Evolutionary conservation across 2,113 vertebrate species (phyloP).

Genomic region (Mus pahari): DNA sequence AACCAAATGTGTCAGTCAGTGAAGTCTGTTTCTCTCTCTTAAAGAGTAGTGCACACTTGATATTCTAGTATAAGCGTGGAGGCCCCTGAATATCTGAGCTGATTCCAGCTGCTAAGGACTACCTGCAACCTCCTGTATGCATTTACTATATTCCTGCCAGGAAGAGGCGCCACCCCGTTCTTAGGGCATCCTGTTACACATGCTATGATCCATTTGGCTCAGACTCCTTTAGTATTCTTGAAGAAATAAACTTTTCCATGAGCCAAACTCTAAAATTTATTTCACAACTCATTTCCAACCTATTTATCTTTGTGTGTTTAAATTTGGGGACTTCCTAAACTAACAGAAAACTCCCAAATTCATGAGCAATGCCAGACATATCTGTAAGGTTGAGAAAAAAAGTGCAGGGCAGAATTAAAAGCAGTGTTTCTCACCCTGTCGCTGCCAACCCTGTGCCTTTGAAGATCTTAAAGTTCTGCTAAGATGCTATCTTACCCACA

Average conservation of each 20-base stretch:
- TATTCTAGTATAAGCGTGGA: not conserved
- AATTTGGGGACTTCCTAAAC: constrained; percentile 70
- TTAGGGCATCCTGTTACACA: constrained; percentile 71
- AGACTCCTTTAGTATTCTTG: constrained; percentile 75
- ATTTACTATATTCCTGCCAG: constrained; percentile 34
- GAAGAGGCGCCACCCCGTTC: constrained; percentile 70
- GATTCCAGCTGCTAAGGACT: constrained; percentile 26
- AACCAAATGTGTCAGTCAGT: not conserved
- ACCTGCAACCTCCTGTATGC: constrained; percentile 59
- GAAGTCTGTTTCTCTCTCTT: not conserved
- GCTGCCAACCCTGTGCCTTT: not conserved
- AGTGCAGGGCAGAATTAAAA: not conserved
- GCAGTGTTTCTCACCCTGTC: not conserved
- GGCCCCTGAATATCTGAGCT: not conserved
- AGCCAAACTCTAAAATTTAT: constrained; percentile 73
- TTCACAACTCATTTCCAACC: constrained; percentile 81
- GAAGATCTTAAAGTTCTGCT: not conserved
- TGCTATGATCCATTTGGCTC: constrained; percentile 74
- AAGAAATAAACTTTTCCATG: constrained; percentile 81
- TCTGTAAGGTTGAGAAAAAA: constrained; percentile 32
- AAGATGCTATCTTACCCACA: not conserved
- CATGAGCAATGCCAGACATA: constrained; percentile 45
- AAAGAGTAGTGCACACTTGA: not conserved
- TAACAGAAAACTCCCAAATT: constrained; percentile 73
- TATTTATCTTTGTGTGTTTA: constrained; percentile 79